phyloP scores from a whole-genome alignment of 2,888 invertebrate species.

The Corbicula japonica region DNA sequence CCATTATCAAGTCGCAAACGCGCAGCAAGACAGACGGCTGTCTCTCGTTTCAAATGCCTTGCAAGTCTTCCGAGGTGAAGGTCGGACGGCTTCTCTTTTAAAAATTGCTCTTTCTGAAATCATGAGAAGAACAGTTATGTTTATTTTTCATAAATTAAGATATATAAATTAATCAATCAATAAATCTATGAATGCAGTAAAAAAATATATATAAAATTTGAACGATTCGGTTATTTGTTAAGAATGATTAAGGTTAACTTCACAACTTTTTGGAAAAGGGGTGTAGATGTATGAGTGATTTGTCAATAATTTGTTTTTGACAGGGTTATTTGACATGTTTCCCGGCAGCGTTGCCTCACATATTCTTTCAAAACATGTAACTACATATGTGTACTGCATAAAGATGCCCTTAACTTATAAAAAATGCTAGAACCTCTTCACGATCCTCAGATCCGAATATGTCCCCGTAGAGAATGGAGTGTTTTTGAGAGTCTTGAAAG shows the following conservation, averaged over 20 bases:
- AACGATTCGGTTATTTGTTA: too few relatives aligned
- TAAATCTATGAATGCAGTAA: too few relatives aligned
- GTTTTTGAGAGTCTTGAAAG: neutral
- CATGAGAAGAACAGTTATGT: neutral
- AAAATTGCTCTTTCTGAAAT: neutral
- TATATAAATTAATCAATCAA: too few relatives aligned
- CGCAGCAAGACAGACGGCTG: neutral
- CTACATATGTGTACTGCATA: neutral
- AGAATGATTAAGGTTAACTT: neutral
- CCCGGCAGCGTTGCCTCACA: too few relatives aligned
- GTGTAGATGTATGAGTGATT: too few relatives aligned
- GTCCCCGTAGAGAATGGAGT: neutral
- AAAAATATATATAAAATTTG: too few relatives aligned
- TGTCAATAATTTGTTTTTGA: too few relatives aligned
- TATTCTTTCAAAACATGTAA: neutral
- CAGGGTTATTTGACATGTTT: too few relatives aligned
- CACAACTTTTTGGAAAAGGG: neutral
- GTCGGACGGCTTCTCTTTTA: slow-evolving; percentile 7
- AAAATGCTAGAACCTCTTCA: neutral
- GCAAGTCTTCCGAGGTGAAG: slow-evolving; percentile 10
- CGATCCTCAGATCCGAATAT: neutral
- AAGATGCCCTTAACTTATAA: too few relatives aligned
- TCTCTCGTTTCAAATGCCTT: neutral
- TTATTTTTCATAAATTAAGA: too few relatives aligned
- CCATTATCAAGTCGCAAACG: neutral